Conservation (phyloP, 92 coral and sea anemone genomes). For the Metridium senile region DNA sequence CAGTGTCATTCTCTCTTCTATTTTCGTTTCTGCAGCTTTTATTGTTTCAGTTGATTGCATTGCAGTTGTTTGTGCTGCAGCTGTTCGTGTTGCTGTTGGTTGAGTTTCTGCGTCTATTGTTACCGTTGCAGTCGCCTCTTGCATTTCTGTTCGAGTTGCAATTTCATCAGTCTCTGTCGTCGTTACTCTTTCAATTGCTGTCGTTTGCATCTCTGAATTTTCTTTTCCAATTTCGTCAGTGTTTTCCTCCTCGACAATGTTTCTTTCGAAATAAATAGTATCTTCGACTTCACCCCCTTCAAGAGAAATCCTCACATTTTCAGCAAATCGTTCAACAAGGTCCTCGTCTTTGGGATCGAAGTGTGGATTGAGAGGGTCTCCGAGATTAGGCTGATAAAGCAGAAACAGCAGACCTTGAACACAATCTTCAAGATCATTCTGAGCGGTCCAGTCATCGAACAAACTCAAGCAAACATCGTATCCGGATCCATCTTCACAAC, state of each 20-base stretch:
- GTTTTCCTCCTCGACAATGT: conserved; percentile 60
- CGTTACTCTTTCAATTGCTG: not conserved
- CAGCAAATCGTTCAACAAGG: conserved; percentile 41
- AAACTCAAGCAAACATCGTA: conserved; percentile 83
- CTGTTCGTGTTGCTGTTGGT: too few relatives aligned
- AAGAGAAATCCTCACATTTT: conserved; percentile 66
- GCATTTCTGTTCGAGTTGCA: not conserved
- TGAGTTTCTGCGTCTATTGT: too few relatives aligned
- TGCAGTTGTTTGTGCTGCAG: too few relatives aligned
- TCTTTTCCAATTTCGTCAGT: conserved; percentile 4
- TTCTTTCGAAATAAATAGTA: conserved; percentile 61
- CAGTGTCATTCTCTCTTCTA: too few relatives aligned
- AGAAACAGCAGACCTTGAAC: conserved; percentile 89
- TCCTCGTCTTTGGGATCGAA: conserved; percentile 51
- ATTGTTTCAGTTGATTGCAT: too few relatives aligned
- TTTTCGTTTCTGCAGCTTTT: too few relatives aligned
- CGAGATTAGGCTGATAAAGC: conserved; percentile 80
- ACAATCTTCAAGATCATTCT: conserved; percentile 81
- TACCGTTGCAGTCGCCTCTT: not conserved
- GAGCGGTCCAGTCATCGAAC: conserved; percentile 84
- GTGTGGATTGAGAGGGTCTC: conserved; percentile 78
- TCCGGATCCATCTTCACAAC: not conserved
- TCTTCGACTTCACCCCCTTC: conserved; percentile 81
- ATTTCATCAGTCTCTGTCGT: not conserved
- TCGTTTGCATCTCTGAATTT: not conserved